phyloP scores from a whole-genome alignment of 2,888 invertebrate species.

The Cataglyphis altisquamis region DNA sequence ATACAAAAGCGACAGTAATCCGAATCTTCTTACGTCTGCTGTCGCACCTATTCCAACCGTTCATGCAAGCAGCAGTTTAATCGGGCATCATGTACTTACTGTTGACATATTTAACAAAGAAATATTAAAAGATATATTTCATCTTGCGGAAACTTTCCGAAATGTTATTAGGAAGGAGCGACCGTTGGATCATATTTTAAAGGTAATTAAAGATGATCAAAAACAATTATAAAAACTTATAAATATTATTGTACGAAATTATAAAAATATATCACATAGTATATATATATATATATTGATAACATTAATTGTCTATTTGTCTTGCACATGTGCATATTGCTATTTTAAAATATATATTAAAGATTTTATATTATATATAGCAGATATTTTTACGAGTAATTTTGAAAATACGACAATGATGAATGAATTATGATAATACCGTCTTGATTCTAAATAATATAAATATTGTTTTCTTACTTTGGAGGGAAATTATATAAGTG shows the following conservation, averaged over 20 bases:
- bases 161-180: constrained; percentile 94
- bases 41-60: constrained; percentile 67
- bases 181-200: constrained; percentile 93
- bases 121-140: constrained; percentile 96
- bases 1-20: constrained; percentile 83
- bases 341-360: not conserved
- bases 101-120: constrained; percentile 96
- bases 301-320: not conserved
- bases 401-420: not conserved
- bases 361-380: not conserved
- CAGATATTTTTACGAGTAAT: not conserved
- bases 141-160: constrained; percentile 96
- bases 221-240: not conserved
- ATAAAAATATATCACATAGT: not conserved
- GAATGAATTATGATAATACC: not conserved
- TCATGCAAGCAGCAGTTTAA: constrained; percentile 86
- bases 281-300: not conserved
- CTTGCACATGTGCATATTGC: not conserved
- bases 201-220: constrained; percentile 85
- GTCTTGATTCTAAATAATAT: not conserved
- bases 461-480: not conserved
- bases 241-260: not conserved
- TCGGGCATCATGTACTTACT: constrained; percentile 93
- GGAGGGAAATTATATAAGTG: not conserved
- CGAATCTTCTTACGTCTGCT: constrained; percentile 78